phyloP scores from a whole-genome alignment of 2,888 invertebrate species.

The Chalcis sispes region DNA sequence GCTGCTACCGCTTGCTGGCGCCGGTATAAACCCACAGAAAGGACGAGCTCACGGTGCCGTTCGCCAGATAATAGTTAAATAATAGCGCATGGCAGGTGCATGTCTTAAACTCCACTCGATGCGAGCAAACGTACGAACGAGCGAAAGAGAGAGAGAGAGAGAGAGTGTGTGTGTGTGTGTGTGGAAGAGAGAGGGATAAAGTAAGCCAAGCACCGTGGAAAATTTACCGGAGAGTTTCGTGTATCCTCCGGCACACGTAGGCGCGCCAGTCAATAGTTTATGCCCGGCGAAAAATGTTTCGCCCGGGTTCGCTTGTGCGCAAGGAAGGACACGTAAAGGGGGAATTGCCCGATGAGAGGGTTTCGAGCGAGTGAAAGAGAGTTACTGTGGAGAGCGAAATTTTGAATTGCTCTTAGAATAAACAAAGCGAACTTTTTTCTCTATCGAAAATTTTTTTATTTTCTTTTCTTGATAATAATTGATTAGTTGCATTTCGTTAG shows the following conservation, averaged over 20 bases:
- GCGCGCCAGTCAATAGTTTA: conserved; percentile 48
- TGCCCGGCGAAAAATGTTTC: conserved; percentile 46
- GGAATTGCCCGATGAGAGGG: too few species aligned
- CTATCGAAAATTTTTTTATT: too few species aligned
- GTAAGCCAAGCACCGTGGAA: conserved; percentile 26
- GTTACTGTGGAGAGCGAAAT: too few species aligned
- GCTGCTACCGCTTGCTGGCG: conserved; percentile 5
- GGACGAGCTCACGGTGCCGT: conserved; percentile 1
- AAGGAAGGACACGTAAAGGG: conserved; percentile 11
- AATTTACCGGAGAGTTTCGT: conserved; percentile 44
- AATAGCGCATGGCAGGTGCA: conserved; percentile 41
- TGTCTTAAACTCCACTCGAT: conserved; percentile 34
- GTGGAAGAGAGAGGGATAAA: too few species aligned
- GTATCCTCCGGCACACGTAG: conserved; percentile 32
- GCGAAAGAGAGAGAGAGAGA: too few species aligned
- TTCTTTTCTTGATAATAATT: too few species aligned
- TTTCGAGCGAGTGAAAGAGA: too few species aligned
- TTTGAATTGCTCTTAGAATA: too few species aligned
- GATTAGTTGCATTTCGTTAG: too few species aligned
- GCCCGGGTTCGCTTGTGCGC: not conserved
- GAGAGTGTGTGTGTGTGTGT: too few species aligned
- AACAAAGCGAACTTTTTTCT: too few species aligned
- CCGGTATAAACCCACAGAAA: conserved; percentile 37
- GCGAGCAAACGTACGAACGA: not conserved
- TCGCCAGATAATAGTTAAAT: conserved; percentile 52